These are phyloP conservation scores for Automeris io DNA, from an alignment of 2,888 invertebrate genomes.

Conservation along the genomic window DNA sequence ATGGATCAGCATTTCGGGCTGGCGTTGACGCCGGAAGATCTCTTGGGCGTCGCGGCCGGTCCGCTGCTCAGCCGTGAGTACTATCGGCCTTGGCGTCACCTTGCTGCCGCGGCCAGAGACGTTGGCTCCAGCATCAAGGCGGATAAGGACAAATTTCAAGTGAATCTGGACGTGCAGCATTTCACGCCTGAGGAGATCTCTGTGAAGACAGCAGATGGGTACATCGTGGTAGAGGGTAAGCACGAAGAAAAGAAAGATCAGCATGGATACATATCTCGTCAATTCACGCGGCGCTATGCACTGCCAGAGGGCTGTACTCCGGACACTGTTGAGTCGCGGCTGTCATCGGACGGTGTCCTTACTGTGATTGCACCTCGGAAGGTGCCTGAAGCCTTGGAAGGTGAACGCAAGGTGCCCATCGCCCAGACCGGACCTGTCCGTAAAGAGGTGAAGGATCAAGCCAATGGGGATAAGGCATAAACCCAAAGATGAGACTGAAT, in stretches of 20 bases:
- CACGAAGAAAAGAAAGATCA: slow-evolving; percentile 86
- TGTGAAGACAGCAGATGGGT: slow-evolving; percentile 83
- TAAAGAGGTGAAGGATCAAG: slow-evolving; percentile 39
- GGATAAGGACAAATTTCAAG: slow-evolving; percentile 79
- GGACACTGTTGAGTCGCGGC: slow-evolving; percentile 80
- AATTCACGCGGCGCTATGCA: slow-evolving; percentile 83
- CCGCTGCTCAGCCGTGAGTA: slow-evolving; percentile 41
- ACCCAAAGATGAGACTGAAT: no score
- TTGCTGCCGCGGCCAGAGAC: slow-evolving; percentile 55
- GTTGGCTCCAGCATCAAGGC: slow-evolving; percentile 66
- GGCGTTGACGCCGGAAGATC: slow-evolving; percentile 50
- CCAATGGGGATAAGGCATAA: slow-evolving; percentile 12
- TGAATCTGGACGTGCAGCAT: slow-evolving; percentile 84
- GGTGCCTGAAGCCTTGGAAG: slow-evolving; percentile 29
- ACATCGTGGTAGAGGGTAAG: slow-evolving; percentile 83
- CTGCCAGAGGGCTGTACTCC: slow-evolving; percentile 82
- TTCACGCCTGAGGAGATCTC: slow-evolving; percentile 84
- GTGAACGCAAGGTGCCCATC: slow-evolving; percentile 39
- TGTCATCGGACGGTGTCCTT: slow-evolving; percentile 85
- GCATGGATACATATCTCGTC: slow-evolving; percentile 83
- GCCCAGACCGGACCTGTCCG: slow-evolving; percentile 45
- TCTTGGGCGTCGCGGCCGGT: slow-evolving; percentile 33
- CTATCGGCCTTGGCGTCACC: slow-evolving; percentile 48
- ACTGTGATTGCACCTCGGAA: slow-evolving; percentile 79
- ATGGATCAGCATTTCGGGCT: slow-evolving; percentile 58